Conservation (phyloP, 2,113 vertebrate genomes). For the human region GRCh38 chr4:31008501-31009000, state of each 20-base stretch:
- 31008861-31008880: slow-evolving; percentile 14
- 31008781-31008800: slow-evolving; percentile 14
- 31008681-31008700: not conserved
- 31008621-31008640: not conserved
- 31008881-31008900: not conserved
- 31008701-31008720: not conserved
- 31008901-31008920: slow-evolving; percentile 22
- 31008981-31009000: not conserved
- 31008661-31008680: slow-evolving; percentile 45
- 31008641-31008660: not conserved
- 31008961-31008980: not conserved
- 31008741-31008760: slow-evolving; percentile 15
- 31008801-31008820: slow-evolving; percentile 47
- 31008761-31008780: not conserved
- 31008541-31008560: not conserved
- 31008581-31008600: not conserved
- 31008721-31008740: not conserved
- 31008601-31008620: not conserved
- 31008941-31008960: not conserved
- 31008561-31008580: not conserved
- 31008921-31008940: slow-evolving; percentile 27
- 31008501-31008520: not conserved
- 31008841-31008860: slow-evolving; percentile 29
- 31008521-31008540: not conserved
- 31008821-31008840: slow-evolving; percentile 2